These are phyloP conservation scores for Hypercompe scribonia DNA, from an alignment of 2,888 invertebrate species.

Conservation along the genomic window DNA sequence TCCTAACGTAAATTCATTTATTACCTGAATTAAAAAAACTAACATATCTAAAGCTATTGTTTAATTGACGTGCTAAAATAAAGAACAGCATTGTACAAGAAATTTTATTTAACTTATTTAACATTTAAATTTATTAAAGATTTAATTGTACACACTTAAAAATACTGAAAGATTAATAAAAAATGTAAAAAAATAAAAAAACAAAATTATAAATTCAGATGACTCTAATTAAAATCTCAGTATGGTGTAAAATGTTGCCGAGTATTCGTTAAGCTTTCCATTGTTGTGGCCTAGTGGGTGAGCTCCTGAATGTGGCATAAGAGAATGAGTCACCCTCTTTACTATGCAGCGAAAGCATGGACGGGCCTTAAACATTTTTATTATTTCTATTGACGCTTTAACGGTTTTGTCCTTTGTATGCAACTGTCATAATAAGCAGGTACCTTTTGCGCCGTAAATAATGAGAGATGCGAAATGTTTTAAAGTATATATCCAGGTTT, in stretches of 20 bases:
- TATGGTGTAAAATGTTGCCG: not conserved
- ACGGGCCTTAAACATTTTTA: slow-evolving; percentile 35
- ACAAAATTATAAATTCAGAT: not conserved
- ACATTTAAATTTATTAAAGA: too few species aligned
- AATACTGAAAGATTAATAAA: too few species aligned
- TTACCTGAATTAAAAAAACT: not conserved
- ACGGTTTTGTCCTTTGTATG: slow-evolving; percentile 28
- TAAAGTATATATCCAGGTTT: not conserved
- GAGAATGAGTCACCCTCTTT: slow-evolving; percentile 63
- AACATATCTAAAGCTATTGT: not conserved
- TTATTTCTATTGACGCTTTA: slow-evolving; percentile 36
- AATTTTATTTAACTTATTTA: too few species aligned
- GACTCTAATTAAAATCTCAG: not conserved
- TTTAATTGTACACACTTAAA: too few species aligned
- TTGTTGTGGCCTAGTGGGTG: slow-evolving; percentile 2
- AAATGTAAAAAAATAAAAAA: not conserved
- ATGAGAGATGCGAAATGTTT: not conserved
- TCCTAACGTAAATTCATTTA: too few species aligned
- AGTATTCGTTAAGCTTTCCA: slow-evolving; percentile 4
- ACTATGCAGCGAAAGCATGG: slow-evolving; percentile 63
- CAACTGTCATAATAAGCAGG: slow-evolving; percentile 21
- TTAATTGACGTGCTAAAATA: not conserved
- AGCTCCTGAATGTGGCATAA: slow-evolving; percentile 12
- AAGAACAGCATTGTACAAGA: not conserved
- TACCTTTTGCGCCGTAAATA: slow-evolving; percentile 2